Evolutionary conservation across 2,888 invertebrate genomes (phyloP), one percentile per base, ranked within the genome.

Genomic region (Caenorhabditis sp.): DNA sequence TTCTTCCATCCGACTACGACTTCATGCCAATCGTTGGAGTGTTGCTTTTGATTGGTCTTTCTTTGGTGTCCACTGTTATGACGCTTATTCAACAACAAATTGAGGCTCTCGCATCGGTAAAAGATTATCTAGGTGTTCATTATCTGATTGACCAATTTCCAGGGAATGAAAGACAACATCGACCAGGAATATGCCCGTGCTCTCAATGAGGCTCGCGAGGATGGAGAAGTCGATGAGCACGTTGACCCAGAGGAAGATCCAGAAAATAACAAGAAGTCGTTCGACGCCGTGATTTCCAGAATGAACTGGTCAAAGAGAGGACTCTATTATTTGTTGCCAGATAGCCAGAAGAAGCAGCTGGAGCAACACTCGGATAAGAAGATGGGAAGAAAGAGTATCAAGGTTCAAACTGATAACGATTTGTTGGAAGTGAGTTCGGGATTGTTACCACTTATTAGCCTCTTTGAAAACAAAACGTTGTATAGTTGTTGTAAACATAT

Each of bases 31-130:
- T 89, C 44, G 88, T 91, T 56, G 90, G 85, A 58, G 76, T 88
- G 47, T 64, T 90, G 19, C 80, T 91, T 6, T 72, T 91, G 24
- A 86, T 90, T 68, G 91, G 91, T n/a, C 86, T 91, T 8, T 88
- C 91, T 4, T 74, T 91, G 49, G 91, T 91, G n/a, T 91, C 91
- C 26, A 90, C 91, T 26, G 86, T 89, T 3, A 79, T 91, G 54
- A 89, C 86, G 26, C 83, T 91, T 68, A 90, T 91, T 76, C 91
- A 91, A 82, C 90, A 90, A 56, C 91, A 91, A 74, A 91, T 91
- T 75, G 88, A 90, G 63, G 90, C 89, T 1, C 56, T 91, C 31
- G 91, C 90, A 19, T 77, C 81, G 26, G 90, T 90, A 68, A 63
- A 74, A 35, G 47, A 22, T 38, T 19, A n/a, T 22, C 24, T 19